Evolutionary conservation across 2,797 vertebrate species (phyloP).

Genomic region (Pterois miles): DNA sequence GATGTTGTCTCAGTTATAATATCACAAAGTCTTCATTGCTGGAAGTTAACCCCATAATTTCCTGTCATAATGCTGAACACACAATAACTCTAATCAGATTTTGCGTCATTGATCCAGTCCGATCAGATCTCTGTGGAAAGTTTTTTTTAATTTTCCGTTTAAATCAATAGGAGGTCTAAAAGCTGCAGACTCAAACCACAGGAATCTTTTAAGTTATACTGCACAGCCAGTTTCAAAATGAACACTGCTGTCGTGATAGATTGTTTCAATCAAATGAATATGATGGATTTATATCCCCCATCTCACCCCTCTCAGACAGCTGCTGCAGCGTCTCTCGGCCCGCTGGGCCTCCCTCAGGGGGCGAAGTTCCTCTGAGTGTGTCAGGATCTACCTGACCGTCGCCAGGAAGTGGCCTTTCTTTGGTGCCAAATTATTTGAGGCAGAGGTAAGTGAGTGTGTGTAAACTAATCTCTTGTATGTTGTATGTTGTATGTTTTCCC

Average conservation of each 20-base stretch:
- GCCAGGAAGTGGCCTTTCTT: conserved; percentile 97
- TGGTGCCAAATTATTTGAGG: conserved; percentile 93
- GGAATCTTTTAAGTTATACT: background rate
- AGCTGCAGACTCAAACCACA: background rate
- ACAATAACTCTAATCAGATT: background rate
- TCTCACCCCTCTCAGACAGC: conserved; percentile 79
- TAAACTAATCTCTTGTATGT: background rate
- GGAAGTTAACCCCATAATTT: background rate
- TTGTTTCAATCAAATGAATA: background rate
- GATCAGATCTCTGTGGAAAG: background rate
- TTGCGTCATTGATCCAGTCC: background rate
- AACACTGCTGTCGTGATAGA: background rate
- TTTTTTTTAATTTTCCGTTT: background rate
- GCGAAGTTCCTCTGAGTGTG: conserved; percentile 89
- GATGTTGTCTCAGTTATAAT: background rate
- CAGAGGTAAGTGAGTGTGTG: conserved; percentile 83
- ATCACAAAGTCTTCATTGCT: background rate
- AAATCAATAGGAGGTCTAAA: background rate
- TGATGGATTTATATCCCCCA: background rate
- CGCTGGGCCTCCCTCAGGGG: conserved; percentile 95
- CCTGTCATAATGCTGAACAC: background rate
- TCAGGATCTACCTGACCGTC: conserved; percentile 95
- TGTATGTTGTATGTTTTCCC: too few species aligned
- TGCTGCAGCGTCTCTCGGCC: conserved; percentile 90
- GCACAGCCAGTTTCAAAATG: background rate